phyloP scores from a whole-genome alignment of 1,140 invertebrate species.

The Musca domestica region DNA sequence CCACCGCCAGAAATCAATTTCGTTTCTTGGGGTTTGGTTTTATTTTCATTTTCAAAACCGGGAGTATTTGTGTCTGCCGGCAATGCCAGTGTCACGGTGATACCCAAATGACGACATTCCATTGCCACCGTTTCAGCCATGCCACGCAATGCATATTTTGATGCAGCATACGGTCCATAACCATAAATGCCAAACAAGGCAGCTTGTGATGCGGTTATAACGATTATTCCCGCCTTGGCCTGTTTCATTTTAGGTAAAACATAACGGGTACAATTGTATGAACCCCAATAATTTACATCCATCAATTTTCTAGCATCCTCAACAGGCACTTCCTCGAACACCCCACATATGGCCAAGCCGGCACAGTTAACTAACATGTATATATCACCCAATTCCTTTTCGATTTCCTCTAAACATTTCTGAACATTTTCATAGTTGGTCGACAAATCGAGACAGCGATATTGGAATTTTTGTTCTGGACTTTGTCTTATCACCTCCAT shows the following conservation, averaged over 20 bases:
- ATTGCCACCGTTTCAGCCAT: conserved; percentile 90
- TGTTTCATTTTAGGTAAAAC: conserved; percentile 70
- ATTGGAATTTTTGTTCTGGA: conserved; percentile 66
- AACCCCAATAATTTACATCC: conserved; percentile 71
- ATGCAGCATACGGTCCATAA: conserved; percentile 84
- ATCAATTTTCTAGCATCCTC: conserved; percentile 71
- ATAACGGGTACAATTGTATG: conserved; percentile 68
- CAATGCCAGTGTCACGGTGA: conserved; percentile 82
- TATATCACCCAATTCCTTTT: conserved; percentile 70
- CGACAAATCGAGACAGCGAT: conserved; percentile 72
- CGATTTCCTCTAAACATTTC: conserved; percentile 61
- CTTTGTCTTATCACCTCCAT: conserved; percentile 43
- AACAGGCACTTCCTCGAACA: conserved; percentile 77
- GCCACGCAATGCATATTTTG: conserved; percentile 93
- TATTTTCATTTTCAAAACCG: conserved; percentile 83
- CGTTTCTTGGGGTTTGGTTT: conserved; percentile 85
- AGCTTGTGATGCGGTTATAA: conserved; percentile 87
- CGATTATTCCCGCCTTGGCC: conserved; percentile 71
- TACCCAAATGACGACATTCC: conserved; percentile 82
- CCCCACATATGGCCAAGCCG: conserved; percentile 74
- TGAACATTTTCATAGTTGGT: conserved; percentile 64
- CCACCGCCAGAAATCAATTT: conserved; percentile 79
- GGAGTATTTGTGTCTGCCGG: conserved; percentile 98
- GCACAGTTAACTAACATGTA: conserved; percentile 92
- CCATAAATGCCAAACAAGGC: conserved; percentile 82